Evolutionary conservation across 2,797 vertebrate genomes (phyloP).

Genomic region (Ataeniobius toweri): DNA sequence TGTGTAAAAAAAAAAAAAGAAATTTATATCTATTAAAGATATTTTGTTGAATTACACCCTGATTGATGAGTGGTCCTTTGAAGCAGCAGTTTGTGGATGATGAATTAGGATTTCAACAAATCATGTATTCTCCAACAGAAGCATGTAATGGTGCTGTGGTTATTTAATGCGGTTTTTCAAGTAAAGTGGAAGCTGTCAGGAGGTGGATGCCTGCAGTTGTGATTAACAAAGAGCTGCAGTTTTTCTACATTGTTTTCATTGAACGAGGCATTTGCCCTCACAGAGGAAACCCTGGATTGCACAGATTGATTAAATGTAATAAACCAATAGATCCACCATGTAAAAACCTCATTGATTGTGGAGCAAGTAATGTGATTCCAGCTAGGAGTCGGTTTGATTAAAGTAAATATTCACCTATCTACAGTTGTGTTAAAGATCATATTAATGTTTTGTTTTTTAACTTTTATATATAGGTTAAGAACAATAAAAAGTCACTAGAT

Average conservation of each 20-base stretch:
- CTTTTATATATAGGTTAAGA: not conserved
- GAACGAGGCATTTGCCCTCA: constrained; percentile 31
- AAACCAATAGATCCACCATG: constrained; percentile 14
- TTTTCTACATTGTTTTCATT: constrained; percentile 57
- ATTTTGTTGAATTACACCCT: constrained; percentile 76
- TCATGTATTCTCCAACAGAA: not conserved
- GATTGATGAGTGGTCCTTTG: constrained; percentile 22
- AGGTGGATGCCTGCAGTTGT: constrained; percentile 42
- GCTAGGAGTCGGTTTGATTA: not conserved
- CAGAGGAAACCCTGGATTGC: constrained; percentile 23
- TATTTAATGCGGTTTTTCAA: constrained; percentile 12
- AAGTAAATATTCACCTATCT: not conserved
- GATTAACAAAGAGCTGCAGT: constrained; percentile 57
- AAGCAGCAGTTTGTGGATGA: not conserved
- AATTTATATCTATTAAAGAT: constrained; percentile 82
- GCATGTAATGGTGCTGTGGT: not conserved
- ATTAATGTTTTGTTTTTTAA: not conserved
- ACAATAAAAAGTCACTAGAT: not conserved
- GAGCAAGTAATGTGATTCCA: constrained; percentile 9
- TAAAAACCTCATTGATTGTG: constrained; percentile 2
- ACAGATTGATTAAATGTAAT: constrained; percentile 49
- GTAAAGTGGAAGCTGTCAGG: constrained; percentile 46
- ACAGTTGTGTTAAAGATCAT: not conserved
- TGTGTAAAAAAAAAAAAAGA: constrained; percentile 74
- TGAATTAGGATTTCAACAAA: not conserved